Evolutionary conservation across 2,113 vertebrate genomes (phyloP).

Genomic region (Chloebia gouldiae): DNA sequence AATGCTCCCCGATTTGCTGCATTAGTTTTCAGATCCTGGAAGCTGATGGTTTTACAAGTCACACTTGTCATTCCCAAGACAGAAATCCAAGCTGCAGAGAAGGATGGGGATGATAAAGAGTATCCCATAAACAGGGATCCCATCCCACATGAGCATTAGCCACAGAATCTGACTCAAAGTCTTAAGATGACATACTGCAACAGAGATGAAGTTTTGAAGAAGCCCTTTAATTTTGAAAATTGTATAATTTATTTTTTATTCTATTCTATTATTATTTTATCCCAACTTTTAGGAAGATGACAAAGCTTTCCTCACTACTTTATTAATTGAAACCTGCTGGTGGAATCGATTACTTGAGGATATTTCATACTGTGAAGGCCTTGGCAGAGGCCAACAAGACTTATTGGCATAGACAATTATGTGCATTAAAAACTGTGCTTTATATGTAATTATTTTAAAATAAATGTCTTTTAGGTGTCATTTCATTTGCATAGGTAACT

Average conservation of each 20-base stretch:
- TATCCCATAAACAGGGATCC: background rate
- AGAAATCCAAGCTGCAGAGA: background rate
- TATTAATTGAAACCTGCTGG: background rate
- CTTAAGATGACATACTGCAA: background rate
- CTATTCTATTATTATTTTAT: background rate
- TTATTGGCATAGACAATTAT: background rate
- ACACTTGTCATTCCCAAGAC: background rate
- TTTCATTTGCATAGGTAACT: background rate
- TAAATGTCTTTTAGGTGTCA: background rate
- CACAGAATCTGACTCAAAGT: background rate
- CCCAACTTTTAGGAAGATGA: background rate
- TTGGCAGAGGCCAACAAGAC: background rate
- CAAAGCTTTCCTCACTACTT: background rate
- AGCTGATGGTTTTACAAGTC: background rate
- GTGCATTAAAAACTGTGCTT: background rate
- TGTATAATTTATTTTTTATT: background rate
- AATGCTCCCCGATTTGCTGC: background rate
- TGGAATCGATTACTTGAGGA: background rate
- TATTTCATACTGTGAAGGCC: background rate
- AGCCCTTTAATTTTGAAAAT: background rate
- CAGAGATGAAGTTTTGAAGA: background rate
- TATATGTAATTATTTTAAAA: background rate
- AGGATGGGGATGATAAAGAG: fast-evolving
- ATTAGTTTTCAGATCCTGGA: background rate
- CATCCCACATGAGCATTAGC: fast-evolving